A percentile compares a stretch with the other conserved stretches of the same genome.
phyloP scores from a whole-genome alignment of 1,140 invertebrate species.

The Ips nitidus region DNA sequence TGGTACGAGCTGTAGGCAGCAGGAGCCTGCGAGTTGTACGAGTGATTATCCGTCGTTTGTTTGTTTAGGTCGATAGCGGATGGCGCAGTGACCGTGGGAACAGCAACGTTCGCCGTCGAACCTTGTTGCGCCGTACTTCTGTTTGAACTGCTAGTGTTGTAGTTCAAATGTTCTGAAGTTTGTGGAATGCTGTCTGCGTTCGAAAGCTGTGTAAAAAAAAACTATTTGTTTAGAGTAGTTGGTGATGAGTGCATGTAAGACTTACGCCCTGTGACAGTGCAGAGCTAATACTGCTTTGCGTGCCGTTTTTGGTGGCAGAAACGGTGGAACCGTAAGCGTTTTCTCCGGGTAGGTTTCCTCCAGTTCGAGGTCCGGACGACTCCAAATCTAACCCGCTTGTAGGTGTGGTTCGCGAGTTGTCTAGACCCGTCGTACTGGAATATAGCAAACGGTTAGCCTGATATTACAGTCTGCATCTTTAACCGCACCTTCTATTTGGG shows the following conservation, averaged over 20 bases:
- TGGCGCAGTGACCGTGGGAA: slow-evolving; percentile 33
- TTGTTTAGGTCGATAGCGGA: slow-evolving; percentile 44
- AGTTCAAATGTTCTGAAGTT: slow-evolving; percentile 48
- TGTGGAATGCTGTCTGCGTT: slow-evolving; percentile 50
- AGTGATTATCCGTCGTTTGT: slow-evolving; percentile 42
- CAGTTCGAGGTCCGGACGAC: slow-evolving; percentile 22
- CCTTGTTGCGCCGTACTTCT: slow-evolving; percentile 34
- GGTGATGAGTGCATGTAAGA: slow-evolving; percentile 6
- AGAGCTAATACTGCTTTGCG: slow-evolving; percentile 52
- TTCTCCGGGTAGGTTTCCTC: slow-evolving; percentile 39
- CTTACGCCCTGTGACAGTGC: slow-evolving; percentile 51
- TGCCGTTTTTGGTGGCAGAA: slow-evolving; percentile 42
- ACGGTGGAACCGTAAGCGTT: slow-evolving; percentile 45
- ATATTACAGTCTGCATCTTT: neutral
- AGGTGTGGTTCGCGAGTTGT: slow-evolving; percentile 34
- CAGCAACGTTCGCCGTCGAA: slow-evolving; percentile 6
- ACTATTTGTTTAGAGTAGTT: neutral
- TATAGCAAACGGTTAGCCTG: neutral
- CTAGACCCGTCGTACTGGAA: slow-evolving; percentile 33
- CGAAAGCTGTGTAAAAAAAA: slow-evolving; percentile 40
- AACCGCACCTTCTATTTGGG: slow-evolving; percentile 15
- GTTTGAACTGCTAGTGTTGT: slow-evolving; percentile 39
- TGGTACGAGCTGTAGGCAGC: slow-evolving; percentile 47
- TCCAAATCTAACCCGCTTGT: slow-evolving; percentile 45
- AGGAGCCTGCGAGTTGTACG: slow-evolving; percentile 43